phyloP scores from a whole-genome alignment of 2,113 vertebrate species.

The Emberiza fucata region DNA sequence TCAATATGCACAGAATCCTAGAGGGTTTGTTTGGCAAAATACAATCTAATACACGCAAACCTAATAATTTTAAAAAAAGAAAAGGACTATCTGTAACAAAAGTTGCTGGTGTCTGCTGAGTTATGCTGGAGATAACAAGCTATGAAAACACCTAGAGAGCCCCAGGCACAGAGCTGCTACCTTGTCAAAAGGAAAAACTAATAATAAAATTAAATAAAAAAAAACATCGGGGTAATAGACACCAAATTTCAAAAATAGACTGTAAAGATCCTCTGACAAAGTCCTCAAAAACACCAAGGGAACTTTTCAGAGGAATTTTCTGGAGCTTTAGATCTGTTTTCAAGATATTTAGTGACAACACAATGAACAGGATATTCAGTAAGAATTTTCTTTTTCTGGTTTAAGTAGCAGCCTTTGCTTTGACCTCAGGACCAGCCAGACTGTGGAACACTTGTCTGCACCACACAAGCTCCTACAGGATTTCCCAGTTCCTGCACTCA shows the following conservation, averaged over 20 bases:
- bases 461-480: neutral
- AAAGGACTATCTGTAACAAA: neutral
- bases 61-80: neutral
- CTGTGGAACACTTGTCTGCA: neutral
- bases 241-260: neutral
- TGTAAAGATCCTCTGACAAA: neutral
- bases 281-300: neutral
- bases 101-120: neutral
- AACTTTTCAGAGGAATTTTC: neutral
- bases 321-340: neutral
- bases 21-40: neutral
- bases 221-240: neutral
- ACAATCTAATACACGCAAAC: neutral
- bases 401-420: neutral
- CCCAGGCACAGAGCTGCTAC: neutral
- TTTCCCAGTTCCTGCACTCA: accelerated
- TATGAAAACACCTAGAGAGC: neutral
- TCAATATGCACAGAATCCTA: neutral
- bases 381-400: neutral
- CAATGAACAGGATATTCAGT: neutral
- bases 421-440: neutral
- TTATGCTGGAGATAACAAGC: neutral
- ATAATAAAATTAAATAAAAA: neutral
- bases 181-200: neutral
- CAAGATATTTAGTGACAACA: neutral